phyloP scores from a whole-genome alignment of 2,113 vertebrate species.

The Megalops atlanticus region DNA sequence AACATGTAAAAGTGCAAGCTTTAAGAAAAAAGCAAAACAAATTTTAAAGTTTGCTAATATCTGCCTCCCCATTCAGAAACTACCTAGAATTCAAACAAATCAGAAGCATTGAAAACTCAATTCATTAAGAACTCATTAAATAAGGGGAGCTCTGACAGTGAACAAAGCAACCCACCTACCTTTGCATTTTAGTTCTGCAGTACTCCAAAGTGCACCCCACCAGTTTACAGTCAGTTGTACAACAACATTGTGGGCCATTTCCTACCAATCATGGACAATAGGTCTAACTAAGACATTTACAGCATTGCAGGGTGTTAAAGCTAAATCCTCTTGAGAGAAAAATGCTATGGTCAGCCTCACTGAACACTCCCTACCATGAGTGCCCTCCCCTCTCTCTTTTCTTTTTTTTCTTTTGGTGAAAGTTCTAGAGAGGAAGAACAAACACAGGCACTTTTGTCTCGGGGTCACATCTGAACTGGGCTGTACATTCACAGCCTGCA shows the following conservation, averaged over 20 bases:
- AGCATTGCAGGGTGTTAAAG: background rate
- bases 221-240: background rate
- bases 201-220: background rate
- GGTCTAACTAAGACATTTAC: background rate
- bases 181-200: constrained; percentile 1
- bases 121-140: background rate
- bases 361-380: constrained; percentile 53
- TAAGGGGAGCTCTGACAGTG: background rate
- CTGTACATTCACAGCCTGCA: constrained; percentile 76
- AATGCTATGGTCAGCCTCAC: constrained; percentile 49
- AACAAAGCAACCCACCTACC: constrained; percentile 10
- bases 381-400: constrained; percentile 66
- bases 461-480: constrained; percentile 71
- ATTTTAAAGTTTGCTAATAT: background rate
- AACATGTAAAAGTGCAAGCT: background rate
- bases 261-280: background rate
- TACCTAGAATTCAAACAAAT: background rate
- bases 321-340: constrained; percentile 24
- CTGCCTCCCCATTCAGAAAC: background rate
- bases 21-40: background rate
- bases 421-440: constrained; percentile 71
- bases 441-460: constrained; percentile 90
- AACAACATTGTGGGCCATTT: background rate
- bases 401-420: constrained; percentile 54
- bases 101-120: background rate